phyloP scores from a whole-genome alignment of 2,888 invertebrate species.

The Brachynemurus nebulosus region DNA sequence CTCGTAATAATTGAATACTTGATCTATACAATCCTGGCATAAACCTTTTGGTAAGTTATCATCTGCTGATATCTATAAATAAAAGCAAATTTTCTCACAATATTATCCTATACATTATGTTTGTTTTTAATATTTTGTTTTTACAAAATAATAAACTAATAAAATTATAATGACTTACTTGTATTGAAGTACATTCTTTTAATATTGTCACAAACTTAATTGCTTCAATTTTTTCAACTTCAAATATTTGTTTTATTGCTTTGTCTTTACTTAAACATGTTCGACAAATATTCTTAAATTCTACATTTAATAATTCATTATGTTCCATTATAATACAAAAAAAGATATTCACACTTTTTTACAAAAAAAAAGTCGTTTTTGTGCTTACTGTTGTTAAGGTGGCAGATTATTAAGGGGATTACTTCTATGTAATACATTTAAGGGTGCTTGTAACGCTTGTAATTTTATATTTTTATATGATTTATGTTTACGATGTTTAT shows the following conservation, averaged over 20 bases:
- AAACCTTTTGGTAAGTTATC: conserved; percentile 59
- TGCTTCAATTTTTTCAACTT: neutral
- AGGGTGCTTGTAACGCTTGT: too few relatives aligned
- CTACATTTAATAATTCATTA: neutral
- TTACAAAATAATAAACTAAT: neutral
- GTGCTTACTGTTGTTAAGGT: too few relatives aligned
- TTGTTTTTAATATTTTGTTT: too few relatives aligned
- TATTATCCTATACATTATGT: too few relatives aligned
- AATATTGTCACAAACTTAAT: conserved; percentile 4
- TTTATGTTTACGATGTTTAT: too few relatives aligned
- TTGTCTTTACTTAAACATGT: conserved; percentile 5
- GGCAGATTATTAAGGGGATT: too few relatives aligned
- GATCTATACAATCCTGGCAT: conserved; percentile 43
- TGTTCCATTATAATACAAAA: neutral
- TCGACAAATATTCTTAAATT: conserved; percentile 1
- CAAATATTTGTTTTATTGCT: conserved; percentile 1
- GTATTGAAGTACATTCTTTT: conserved; percentile 6
- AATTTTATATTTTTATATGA: too few relatives aligned
- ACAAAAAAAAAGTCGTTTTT: too few relatives aligned
- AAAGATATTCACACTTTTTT: too few relatives aligned
- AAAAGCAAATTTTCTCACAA: too few relatives aligned
- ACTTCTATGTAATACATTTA: too few relatives aligned
- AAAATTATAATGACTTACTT: conserved; percentile 3
- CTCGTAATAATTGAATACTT: conserved; percentile 31
- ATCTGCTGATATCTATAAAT: conserved; percentile 40